Evolutionary conservation across 1,140 invertebrate genomes (phyloP), one percentile per base, ranked within the genome.

Genomic region (Drosophila parabipectinata): DNA sequence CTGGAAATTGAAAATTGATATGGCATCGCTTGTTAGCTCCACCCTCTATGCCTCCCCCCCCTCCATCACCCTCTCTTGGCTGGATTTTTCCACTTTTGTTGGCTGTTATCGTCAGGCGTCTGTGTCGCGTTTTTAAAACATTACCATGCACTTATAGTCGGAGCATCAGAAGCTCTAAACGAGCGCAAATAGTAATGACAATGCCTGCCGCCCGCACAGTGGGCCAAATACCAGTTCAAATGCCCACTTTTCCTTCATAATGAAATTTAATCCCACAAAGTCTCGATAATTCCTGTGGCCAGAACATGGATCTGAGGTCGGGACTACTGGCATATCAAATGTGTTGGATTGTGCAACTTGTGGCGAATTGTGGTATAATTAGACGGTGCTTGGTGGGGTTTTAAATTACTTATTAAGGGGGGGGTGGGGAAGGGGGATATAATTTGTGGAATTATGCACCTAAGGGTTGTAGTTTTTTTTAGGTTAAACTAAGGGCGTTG

Each of bases 151-250:
- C 81, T 85, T 80, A 85, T 41, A 72, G 72, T 34, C 37, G 51
- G 9, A 26, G 66, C 37, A 68, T 63, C 60, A 64, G 61, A 39
- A 75, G 80, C 76, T 59, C 80, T 79, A 85, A 84, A 80, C 81
- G 77, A 80, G 80, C 72, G 72, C 77, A 84, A 85, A 84, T 85
- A 80, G 85, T 85, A 88, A 82, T 82, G 82, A 82, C 82, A 85
- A 78, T 64, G 78, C 52, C 51, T 64, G 78, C 52, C 51, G 24
- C 57, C 47, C 18, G 71, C 48, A 87, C 77, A 81, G 63, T 83
- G 80, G 69, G 72, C 53, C 62, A 58, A 50, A 72, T 48, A 47
- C 63, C 63, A 14, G 34, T 18, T 50, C 34, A 73, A 63, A 44
- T 73, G 57, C 44, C 21, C 30, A 39, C 39, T 44, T 14, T 54